These are phyloP conservation scores for Aphodius granarius DNA, from an alignment of 2,888 invertebrate species.

Conservation along the genomic window DNA sequence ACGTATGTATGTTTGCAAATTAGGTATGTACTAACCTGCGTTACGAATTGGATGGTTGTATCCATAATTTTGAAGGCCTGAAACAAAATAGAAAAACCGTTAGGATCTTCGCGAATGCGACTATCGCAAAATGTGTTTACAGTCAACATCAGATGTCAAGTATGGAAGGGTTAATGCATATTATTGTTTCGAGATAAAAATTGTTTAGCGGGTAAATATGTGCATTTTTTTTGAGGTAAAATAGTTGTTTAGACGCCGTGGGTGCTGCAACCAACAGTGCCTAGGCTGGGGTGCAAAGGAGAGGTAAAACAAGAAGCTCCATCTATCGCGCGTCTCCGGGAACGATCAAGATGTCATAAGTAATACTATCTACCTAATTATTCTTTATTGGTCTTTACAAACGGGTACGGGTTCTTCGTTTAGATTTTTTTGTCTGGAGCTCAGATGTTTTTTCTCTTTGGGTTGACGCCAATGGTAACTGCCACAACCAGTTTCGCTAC, in stretches of 20 bases:
- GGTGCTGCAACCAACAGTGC: slow-evolving; percentile 42
- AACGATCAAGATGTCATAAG: slow-evolving; percentile 39
- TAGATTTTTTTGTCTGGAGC: slow-evolving; percentile 40
- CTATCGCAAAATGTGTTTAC: slow-evolving; percentile 6
- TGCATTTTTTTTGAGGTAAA: too few relatives aligned
- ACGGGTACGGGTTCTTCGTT: slow-evolving; percentile 37
- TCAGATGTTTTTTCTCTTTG: slow-evolving; percentile 38
- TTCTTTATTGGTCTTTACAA: slow-evolving; percentile 43
- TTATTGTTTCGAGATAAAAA: too few relatives aligned
- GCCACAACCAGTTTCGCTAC: slow-evolving; percentile 50
- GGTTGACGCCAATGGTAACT: slow-evolving; percentile 44
- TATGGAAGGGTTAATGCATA: not conserved
- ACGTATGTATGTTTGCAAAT: not conserved
- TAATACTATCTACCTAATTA: slow-evolving; percentile 46
- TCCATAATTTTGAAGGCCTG: slow-evolving; percentile 37
- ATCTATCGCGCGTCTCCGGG: slow-evolving; percentile 32
- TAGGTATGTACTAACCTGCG: slow-evolving; percentile 32
- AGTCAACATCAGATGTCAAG: not conserved
- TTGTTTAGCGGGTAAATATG: too few relatives aligned
- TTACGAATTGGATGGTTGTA: slow-evolving; percentile 26
- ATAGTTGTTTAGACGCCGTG: slow-evolving; percentile 23
- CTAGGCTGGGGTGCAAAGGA: slow-evolving; percentile 35
- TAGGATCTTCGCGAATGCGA: not conserved
- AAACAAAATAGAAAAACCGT: slow-evolving; percentile 25
- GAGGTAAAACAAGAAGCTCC: slow-evolving; percentile 26